Percentiles rank a stretch among this genome's conserved stretches.
These are phyloP conservation scores for Calliopum simillimum DNA, from an alignment of 2,888 invertebrate species.

Conservation along the genomic window DNA sequence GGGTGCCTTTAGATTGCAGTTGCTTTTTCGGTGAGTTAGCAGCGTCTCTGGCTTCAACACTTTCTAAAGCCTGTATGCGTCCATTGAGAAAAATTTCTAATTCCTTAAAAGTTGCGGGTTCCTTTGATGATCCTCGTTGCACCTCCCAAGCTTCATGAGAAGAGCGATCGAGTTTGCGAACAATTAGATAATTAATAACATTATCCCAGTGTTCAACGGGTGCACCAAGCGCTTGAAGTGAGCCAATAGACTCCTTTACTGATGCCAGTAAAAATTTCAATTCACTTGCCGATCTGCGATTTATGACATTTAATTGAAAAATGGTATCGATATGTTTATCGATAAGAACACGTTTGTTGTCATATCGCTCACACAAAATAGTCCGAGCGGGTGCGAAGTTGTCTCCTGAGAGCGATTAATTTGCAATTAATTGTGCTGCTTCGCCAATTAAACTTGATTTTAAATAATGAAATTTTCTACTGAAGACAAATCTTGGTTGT, in stretches of 20 bases:
- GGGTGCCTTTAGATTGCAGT: no score
- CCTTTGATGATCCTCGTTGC: background rate
- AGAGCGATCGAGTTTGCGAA: background rate
- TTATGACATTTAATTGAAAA: slow-evolving; percentile 1
- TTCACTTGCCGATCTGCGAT: background rate
- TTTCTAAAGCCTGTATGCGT: no score
- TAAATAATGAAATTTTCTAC: background rate
- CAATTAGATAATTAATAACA: background rate
- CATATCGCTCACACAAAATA: no score
- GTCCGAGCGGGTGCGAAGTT: no score
- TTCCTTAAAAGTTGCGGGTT: no score
- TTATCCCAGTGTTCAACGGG: slow-evolving; percentile 1
- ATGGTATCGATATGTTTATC: background rate
- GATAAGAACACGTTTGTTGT: background rate
- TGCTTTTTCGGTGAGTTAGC: no score
- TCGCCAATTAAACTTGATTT: background rate
- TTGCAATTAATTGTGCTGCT: slow-evolving; percentile 1
- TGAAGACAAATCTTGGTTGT: background rate
- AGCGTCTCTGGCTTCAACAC: no score
- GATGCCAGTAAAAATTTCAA: background rate
- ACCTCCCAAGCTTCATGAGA: slow-evolving; percentile 5
- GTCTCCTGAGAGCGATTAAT: background rate
- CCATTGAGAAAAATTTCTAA: no score
- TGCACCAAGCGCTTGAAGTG: background rate
- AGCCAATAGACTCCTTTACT: background rate